A percentile compares a stretch with the other conserved stretches of the same genome.
Evolutionary conservation across 1,140 invertebrate genomes (phyloP).

Genomic region (Cotesia glomerata): DNA sequence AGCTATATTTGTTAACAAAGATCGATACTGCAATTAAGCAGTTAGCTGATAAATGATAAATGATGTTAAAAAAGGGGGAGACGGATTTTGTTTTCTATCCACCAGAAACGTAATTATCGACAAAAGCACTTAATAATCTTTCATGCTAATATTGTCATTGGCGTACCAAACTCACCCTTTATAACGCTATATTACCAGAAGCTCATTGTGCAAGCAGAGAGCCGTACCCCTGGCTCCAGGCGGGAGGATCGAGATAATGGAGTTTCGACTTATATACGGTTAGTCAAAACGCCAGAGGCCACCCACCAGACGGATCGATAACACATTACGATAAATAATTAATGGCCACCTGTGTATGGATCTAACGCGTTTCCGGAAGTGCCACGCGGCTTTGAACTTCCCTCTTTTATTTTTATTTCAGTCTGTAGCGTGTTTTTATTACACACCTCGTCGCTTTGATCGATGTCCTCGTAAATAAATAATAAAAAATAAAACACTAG

Average conservation of each 20-base stretch:
- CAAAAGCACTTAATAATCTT: constrained; percentile 13
- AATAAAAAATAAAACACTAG: not conserved
- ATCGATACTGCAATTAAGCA: not conserved
- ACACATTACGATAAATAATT: constrained; percentile 63
- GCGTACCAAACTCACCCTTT: not conserved
- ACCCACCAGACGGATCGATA: constrained; percentile 57
- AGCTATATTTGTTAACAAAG: not conserved
- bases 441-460: not conserved
- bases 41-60: too few species aligned
- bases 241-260: not conserved
- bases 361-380: not conserved
- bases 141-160: constrained; percentile 11
- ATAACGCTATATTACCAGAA: too few species aligned
- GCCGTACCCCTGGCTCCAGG: too few species aligned
- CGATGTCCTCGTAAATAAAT: not conserved
- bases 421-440: not conserved
- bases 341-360: constrained; percentile 42
- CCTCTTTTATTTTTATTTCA: not conserved
- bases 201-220: constrained; percentile 6
- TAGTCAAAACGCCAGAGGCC: constrained; percentile 42
- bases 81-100: not conserved
- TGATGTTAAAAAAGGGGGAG: too few species aligned
- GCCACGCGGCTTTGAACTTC: constrained; percentile 3
- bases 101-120: constrained; percentile 4
- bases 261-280: constrained; percentile 17